Evolutionary conservation across 2,113 vertebrate genomes (phyloP), one percentile per base, ranked within the genome.

Genomic region (Carlito syrichta): DNA sequence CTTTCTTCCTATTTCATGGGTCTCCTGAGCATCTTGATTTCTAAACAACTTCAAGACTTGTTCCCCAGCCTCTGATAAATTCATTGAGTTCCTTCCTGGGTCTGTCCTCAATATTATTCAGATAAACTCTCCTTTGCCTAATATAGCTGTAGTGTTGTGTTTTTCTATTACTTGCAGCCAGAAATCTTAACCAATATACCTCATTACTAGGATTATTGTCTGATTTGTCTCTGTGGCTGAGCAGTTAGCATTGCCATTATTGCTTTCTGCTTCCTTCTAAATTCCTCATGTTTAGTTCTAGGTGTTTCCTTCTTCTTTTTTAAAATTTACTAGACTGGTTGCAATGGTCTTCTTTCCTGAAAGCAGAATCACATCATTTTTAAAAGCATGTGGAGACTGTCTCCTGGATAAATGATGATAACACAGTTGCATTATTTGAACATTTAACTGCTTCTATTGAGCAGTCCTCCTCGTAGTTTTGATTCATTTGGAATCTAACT

Each of bases 381-480:
- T 96, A 97, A 98, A 96, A 98, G 91, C 97, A 50, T 97, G 95
- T 96, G 50, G 96, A 98, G 97, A 96, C 87, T 98, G 98, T 98
- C 98, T 98, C 96, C 81, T 1, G 76, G 40, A 88, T 98, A 98
- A 98, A 98, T 98, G 97, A 98, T 98, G 97, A 97, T 93, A 96
- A 96, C 54, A 97, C 93, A n/a, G 38, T 97, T 97, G 97, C 98
- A 98, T 98, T 98, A 97, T 99, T 98, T 98, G 96, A 98, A 85
- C 98, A 99, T 99, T 99, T 98, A 98, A 98, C 98, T 98, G 97
- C 97, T 96, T 88, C 95, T 98, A 98, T 98, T 98, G 98, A 99
- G 97, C 95, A 98, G 97, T 97, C 98, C 96, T 95, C 96, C 96
- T 98, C 98, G 38, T 98, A 98, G 97, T 90, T 97, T 99, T 99